phyloP scores from a whole-genome alignment of 2,113 vertebrate genomes.

The Colaptes auratus region DNA sequence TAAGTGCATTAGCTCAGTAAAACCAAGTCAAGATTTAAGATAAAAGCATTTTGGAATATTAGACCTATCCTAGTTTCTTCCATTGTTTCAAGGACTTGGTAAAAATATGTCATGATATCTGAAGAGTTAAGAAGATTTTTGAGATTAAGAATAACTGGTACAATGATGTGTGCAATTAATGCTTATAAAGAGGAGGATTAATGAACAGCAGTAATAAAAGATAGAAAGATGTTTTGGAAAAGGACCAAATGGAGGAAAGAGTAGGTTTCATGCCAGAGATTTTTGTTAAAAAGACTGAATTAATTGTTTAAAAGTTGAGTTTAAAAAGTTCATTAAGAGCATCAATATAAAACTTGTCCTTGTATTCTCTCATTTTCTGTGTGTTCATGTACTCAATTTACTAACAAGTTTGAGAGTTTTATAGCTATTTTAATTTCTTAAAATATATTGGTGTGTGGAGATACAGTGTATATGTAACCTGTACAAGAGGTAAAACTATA shows the following conservation, averaged over 20 bases:
- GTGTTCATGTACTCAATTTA: background rate
- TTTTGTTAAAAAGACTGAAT: background rate
- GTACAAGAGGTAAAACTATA: background rate
- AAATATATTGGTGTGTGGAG: background rate
- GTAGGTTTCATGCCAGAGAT: background rate
- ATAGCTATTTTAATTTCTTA: background rate
- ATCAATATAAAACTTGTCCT: background rate
- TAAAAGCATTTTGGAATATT: background rate
- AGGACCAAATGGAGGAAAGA: background rate
- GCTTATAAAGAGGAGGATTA: slow-evolving; percentile 1
- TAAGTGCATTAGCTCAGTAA: background rate
- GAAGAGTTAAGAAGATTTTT: background rate
- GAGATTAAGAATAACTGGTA: background rate
- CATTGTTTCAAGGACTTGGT: background rate
- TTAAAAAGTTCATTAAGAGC: background rate
- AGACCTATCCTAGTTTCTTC: too few species aligned
- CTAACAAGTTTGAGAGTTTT: background rate
- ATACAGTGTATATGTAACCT: background rate
- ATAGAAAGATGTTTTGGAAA: background rate
- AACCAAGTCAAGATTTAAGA: background rate
- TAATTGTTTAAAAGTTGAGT: background rate
- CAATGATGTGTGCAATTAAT: slow-evolving; percentile 7
- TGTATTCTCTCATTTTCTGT: background rate
- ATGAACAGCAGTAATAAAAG: slow-evolving; percentile 4
- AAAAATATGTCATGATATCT: background rate